Conservation (phyloP, 92 coral and sea anemone genomes). For the Epizoanthus scotinus region DNA sequence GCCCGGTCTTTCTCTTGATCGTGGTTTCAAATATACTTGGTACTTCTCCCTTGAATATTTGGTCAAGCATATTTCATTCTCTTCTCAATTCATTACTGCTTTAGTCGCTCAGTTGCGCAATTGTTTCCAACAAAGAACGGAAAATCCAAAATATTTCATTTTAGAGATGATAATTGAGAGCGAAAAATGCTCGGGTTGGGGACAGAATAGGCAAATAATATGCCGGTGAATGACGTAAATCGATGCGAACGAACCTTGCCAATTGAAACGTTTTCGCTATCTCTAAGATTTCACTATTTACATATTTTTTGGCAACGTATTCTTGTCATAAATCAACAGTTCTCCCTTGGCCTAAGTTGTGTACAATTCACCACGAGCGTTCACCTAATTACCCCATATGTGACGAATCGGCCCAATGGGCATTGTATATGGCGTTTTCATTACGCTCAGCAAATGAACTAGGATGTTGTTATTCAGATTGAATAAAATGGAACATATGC, state of each 20-base stretch:
- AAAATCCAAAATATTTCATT: constrained; percentile 3
- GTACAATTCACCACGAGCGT: constrained; percentile 22
- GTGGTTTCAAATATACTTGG: constrained; percentile 91
- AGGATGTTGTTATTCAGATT: constrained; percentile 2
- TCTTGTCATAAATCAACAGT: constrained; percentile 3
- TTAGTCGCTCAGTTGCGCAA: not conserved
- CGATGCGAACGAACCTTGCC: not conserved
- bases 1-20: constrained; percentile 80
- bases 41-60: constrained; percentile 92
- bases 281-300: constrained; percentile 11
- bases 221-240: not conserved
- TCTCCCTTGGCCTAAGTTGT: not conserved
- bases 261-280: not conserved
- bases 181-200: not conserved
- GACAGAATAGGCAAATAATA: not conserved
- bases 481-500: constrained; percentile 22
- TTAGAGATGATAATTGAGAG: not conserved
- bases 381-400: constrained; percentile 28
- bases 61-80: constrained; percentile 68
- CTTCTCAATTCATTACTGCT: not conserved
- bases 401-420: constrained; percentile 11
- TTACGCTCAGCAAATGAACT: constrained; percentile 37
- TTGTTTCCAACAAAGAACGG: not conserved
- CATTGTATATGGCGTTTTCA: constrained; percentile 11
- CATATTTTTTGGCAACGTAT: constrained; percentile 1